Base-by-base conservation (phyloP, 2,888 invertebrate genomes). In the Cheilosia variabilis region DNA sequence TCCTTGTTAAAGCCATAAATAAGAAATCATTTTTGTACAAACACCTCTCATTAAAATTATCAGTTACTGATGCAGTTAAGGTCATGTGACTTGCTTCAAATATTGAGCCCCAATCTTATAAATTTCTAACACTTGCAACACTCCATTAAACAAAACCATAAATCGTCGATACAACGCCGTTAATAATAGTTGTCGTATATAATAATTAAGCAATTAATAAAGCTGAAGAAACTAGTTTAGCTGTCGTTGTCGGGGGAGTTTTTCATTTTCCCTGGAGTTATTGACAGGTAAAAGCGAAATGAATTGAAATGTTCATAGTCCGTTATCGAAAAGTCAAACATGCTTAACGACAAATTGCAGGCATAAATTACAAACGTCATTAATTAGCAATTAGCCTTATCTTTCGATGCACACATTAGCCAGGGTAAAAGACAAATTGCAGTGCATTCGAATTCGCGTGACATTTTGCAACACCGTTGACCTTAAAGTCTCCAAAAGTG, bases 401-500 rank as follows among this genome's bases (percentile, higher is more conserved):
- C 72, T 57, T 57, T 41, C 57, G 41, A 19, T n/a, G 45, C n/a
- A 45, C 17, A 9, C n/a, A 17, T 55, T 31, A 73, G 55, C 53
- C 45, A 63, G 15, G n/a, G 47, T 43, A 13, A 41, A 22, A 41
- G 52, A 68, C 52, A 55, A 24, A 68, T 69, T 78, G 52, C 65
- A 58, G 55, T 50, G 75, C 75, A 75, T 50, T 75, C 66, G 47
- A 66, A 75, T 75, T 75, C 65, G 69, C 68, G 55, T 78, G 37
- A n/a, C n/a, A 71, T 71, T 69, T 71, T 50, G 78, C 78, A 78
- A 78, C 37, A 47, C 9, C 27, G 63, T 27, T 71, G 78, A 78
- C 78, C 78, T 78, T 69, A 78, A 69, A 77, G 66, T 34, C 50
- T 53, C 34, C 58, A 66, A 58, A 31, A 76, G 53, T 47, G 62